Evolutionary conservation across 2,888 invertebrate species (phyloP).

Genomic region (Polydrusus cervinus): DNA sequence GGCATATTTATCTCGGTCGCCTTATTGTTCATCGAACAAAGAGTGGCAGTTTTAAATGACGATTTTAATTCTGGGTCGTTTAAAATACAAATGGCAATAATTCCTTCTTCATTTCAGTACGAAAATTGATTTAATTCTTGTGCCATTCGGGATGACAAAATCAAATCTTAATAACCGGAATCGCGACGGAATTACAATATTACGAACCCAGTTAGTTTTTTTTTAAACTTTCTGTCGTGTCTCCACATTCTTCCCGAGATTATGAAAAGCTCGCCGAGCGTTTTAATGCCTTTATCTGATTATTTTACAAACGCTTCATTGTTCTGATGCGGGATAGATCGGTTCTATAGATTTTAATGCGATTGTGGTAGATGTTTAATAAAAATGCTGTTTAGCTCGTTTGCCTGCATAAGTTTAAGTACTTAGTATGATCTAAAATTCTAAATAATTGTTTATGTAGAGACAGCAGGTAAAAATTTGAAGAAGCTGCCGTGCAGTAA

Average conservation of each 20-base stretch:
- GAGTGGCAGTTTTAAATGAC: background rate
- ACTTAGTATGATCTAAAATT: no score
- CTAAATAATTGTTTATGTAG: no score
- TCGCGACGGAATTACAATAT: conserved; percentile 8
- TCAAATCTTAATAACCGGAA: conserved; percentile 13
- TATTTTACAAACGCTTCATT: conserved; percentile 14
- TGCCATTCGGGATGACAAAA: conserved; percentile 9
- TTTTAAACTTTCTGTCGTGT: background rate
- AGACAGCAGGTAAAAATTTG: no score
- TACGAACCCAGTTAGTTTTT: background rate
- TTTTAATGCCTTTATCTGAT: conserved; percentile 16
- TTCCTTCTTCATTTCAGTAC: background rate
- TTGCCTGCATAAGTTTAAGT: background rate
- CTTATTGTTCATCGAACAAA: background rate
- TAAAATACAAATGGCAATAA: conserved; percentile 10
- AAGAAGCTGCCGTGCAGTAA: no score
- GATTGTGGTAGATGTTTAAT: background rate
- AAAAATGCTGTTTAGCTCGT: background rate
- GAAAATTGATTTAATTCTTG: conserved; percentile 18
- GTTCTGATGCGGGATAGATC: conserved; percentile 2
- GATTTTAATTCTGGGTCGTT: background rate
- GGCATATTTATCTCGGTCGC: background rate
- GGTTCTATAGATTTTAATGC: background rate
- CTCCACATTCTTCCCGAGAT: background rate
- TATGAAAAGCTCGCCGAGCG: conserved; percentile 3